These are phyloP conservation scores for Sceloporus undulatus DNA, from an alignment of 2,113 vertebrate species.

Conservation along the genomic window DNA sequence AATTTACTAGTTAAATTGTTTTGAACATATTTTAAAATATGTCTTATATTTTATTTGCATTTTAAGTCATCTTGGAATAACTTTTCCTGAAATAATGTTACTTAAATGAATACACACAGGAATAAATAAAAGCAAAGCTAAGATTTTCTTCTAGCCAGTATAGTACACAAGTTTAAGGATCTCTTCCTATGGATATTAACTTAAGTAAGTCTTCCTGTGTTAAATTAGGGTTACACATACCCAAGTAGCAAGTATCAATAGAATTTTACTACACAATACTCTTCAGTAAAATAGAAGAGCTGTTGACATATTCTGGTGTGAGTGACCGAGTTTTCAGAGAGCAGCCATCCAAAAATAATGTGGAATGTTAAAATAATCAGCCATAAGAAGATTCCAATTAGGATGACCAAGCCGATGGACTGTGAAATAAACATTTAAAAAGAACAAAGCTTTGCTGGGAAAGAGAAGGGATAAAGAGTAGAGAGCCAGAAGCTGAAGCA, in stretches of 20 bases:
- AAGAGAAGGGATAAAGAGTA: not conserved
- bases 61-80: not conserved
- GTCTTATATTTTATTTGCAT: not conserved
- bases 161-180: not conserved
- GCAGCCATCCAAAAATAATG: not conserved
- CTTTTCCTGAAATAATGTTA: not conserved
- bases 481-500: not conserved
- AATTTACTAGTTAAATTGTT: not conserved
- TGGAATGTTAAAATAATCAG: slow-evolving; percentile 3
- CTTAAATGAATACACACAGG: not conserved
- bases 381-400: not conserved
- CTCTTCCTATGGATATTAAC: not conserved
- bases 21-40: not conserved
- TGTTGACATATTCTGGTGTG: not conserved
- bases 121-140: not conserved
- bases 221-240: not conserved
- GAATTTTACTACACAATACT: not conserved
- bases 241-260: not conserved
- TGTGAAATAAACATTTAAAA: not conserved
- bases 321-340: not conserved
- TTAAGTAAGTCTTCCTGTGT: not conserved
- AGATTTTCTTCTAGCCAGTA: not conserved
- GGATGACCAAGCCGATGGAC: not conserved
- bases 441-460: not conserved
- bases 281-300: not conserved